Base-by-base conservation (phyloP, 2,888 invertebrate species). In the Chrysolina americana region DNA sequence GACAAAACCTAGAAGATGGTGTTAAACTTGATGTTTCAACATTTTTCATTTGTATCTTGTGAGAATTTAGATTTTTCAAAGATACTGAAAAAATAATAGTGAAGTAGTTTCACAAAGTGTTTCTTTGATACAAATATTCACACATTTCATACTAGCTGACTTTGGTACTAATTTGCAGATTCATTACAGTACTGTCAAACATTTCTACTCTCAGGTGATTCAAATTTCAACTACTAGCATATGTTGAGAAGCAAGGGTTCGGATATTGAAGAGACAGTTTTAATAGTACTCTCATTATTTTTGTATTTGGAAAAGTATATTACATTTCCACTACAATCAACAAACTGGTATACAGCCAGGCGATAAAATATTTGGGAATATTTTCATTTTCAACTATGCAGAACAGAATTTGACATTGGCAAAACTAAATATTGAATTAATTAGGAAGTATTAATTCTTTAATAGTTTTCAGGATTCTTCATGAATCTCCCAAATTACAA, bases 71-170 rank as follows among this genome's bases (percentile, higher is more conserved):
- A 44, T 44, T 44, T 44, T 44, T 44, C 44, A 44, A 44, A 44
- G 15, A 44, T 44, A 44, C 44, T 44, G 44, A 44, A 5, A 5
- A 44, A 44, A 44, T 44, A 44, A 44, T 44, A 44, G 44, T n/a
- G n/a, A 1, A 44, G 44, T 44, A 44, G 44, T 44, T 9, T 44
- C 13, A 44, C n/a, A n/a, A 2, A 44, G 15, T 1, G 44, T 44
- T 13, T 44, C 15, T 44, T 15, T 44, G 9, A 44, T 0, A 44
- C 44, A 44, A 44, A 44, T 44, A 44, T 44, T 44, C 44, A 13
- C 44, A 44, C 44, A 44, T 44, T 44, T 44, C 44, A 44, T 44
- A 44, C 44, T 44, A 44, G 44, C 44, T 44, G 44, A 44, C 44
- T 44, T 44, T 44, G 1, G 44, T 44, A 44, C 44, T 44, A 44